Conservation (phyloP, 1,140 invertebrate species). For the Hyles vespertilio region DNA sequence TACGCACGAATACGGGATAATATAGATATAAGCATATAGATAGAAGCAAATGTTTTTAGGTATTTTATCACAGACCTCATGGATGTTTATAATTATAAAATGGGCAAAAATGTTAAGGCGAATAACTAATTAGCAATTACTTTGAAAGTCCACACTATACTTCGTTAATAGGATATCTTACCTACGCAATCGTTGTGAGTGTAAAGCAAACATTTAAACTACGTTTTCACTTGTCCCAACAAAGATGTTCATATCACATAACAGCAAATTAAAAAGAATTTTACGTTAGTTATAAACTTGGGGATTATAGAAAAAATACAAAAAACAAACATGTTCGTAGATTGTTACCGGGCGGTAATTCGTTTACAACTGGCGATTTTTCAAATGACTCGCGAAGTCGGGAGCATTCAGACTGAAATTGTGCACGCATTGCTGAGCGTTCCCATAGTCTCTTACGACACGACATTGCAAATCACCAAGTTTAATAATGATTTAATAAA, state of each 20-base stretch:
- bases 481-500: no score
- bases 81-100: no score
- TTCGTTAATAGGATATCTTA: slow-evolving; percentile 25
- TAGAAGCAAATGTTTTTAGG: no score
- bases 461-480: not conserved
- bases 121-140: no score
- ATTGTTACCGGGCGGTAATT: slow-evolving; percentile 28
- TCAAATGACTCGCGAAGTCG: slow-evolving; percentile 23
- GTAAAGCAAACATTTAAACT: slow-evolving; percentile 57
- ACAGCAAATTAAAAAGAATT: slow-evolving; percentile 17
- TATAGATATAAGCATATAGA: no score
- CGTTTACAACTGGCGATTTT: slow-evolving; percentile 44
- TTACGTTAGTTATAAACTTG: slow-evolving; percentile 2
- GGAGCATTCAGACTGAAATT: slow-evolving; percentile 6
- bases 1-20: no score
- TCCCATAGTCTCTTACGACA: slow-evolving; percentile 32
- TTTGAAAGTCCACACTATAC: no score
- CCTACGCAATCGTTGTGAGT: slow-evolving; percentile 54
- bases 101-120: no score
- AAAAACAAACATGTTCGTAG: slow-evolving; percentile 1
- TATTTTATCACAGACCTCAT: no score
- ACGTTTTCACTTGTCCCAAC: slow-evolving; percentile 36
- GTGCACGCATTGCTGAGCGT: slow-evolving; percentile 39
- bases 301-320: not conserved
- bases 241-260: slow-evolving; percentile 29